phyloP scores from a whole-genome alignment of 1,140 invertebrate species.

The Metaphire vulgaris region DNA sequence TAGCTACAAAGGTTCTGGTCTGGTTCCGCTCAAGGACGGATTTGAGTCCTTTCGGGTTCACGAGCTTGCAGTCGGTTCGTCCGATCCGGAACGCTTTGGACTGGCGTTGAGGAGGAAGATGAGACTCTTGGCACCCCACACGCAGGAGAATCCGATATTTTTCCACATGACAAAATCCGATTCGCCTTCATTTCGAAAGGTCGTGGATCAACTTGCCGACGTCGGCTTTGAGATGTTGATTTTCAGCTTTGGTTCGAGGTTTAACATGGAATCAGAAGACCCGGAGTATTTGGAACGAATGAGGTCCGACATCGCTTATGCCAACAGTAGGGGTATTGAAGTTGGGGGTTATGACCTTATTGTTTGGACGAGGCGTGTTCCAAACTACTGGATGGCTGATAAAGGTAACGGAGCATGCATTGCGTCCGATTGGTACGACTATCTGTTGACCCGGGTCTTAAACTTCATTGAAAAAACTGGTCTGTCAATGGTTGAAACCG shows the following conservation, averaged over 20 bases:
- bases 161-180: conserved; percentile 5
- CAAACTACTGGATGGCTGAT: conserved; percentile 4
- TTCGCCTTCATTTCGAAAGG: conserved; percentile 2
- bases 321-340: conserved; percentile 19
- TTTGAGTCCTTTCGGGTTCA: conserved; percentile 15
- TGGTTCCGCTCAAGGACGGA: neutral
- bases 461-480: conserved; percentile 19
- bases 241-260: conserved; percentile 13
- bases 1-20: neutral
- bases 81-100: conserved; percentile 5
- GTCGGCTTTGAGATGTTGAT: conserved; percentile 23
- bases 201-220: conserved; percentile 15
- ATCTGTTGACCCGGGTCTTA: neutral
- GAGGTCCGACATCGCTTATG: conserved; percentile 9
- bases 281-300: conserved; percentile 3
- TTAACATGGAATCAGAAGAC: conserved; percentile 16
- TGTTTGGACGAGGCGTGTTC: conserved; percentile 2
- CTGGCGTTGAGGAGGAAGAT: neutral
- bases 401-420: conserved; percentile 13
- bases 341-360: conserved; percentile 25
- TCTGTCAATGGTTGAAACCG: conserved; percentile 16
- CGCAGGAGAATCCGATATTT: conserved; percentile 18
- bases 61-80: conserved; percentile 10
- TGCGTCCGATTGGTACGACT: conserved; percentile 24
- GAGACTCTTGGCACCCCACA: conserved; percentile 10